Evolutionary conservation across 2,888 invertebrate genomes (phyloP).

Genomic region (Eupithecia abbreviata): DNA sequence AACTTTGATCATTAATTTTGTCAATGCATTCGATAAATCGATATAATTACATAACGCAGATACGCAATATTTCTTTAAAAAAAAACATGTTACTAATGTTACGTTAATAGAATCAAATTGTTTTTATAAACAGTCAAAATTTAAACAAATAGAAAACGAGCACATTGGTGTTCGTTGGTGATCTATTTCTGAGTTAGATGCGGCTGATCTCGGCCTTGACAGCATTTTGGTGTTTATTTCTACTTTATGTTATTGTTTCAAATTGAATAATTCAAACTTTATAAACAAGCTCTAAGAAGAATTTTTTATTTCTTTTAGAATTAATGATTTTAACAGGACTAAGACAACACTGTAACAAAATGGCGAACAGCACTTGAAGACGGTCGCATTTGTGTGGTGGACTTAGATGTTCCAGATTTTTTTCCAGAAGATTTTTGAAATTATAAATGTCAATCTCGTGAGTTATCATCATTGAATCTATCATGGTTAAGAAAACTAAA

Average conservation of each 20-base stretch:
- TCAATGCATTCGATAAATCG: not conserved
- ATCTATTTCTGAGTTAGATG: slow-evolving; percentile 60
- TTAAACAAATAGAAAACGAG: not conserved
- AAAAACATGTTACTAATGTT: not conserved
- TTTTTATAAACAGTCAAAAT: not conserved
- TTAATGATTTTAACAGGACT: no score
- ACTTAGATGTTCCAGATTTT: no score
- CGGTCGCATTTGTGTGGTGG: no score
- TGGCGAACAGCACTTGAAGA: no score
- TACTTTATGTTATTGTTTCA: slow-evolving; percentile 38
- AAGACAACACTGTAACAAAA: no score
- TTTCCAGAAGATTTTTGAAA: no score
- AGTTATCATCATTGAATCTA: not conserved
- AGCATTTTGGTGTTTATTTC: slow-evolving; percentile 58
- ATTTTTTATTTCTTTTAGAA: no score
- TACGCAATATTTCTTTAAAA: not conserved
- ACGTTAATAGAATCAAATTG: no score
- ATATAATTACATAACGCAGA: not conserved
- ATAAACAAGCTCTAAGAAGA: not conserved
- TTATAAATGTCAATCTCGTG: not conserved
- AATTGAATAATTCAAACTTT: not conserved
- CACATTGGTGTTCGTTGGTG: slow-evolving; percentile 32
- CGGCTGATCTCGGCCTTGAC: slow-evolving; percentile 60
- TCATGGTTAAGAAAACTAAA: not conserved
- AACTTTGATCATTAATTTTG: not conserved